Base-by-base conservation (phyloP, 2,797 vertebrate genomes). In the Ptychadena robeensis region DNA sequence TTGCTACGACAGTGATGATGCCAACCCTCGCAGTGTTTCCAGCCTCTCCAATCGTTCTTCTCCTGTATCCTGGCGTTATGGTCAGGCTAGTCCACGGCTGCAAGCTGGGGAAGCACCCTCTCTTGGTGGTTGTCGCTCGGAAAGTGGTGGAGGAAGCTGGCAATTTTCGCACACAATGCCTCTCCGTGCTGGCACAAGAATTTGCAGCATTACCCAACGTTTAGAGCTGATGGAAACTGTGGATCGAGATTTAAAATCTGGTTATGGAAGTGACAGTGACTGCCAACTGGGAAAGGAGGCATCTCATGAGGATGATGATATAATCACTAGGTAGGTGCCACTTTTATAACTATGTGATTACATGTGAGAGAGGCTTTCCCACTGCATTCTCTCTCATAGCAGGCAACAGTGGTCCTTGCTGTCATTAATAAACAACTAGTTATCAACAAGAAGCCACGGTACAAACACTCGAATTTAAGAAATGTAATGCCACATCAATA, bases 151-250 rank as follows among this genome's bases (percentile, higher is more conserved):
- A 1, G 89, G 96, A 90, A 86, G 91, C 0, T 88, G 95, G 0
- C 96, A 95, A 87, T 99, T 96, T 84, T 96, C 98, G 1, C 97
- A 98, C 82, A 99, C 97, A 3, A 97, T 98, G 97, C 98, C 98
- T 9, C 95, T 97, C 85, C 96, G 97, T 87, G 91, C 94, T 73
- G 94, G 97, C 87, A 94, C 95, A 88, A 94, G 95, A 81, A 94
- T 97, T 86, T 94, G 94, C 91, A 96, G 96, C 91, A 91, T 93
- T 57, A 95, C 96, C 34, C 83, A 85, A 34, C 95, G 95, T 64
- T 92, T 97, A 91, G 95, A 96, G 74, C 93, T 98, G 85, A 96
- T 97, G 0, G 95, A 98, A 89, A 88, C 93, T 0, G 89, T 96
- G 88, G 95, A 95, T n/a, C 86, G 87, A 0, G 95, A 96, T 0